phyloP scores from a whole-genome alignment of 2,797 vertebrate species.

The Xenops minutus region DNA sequence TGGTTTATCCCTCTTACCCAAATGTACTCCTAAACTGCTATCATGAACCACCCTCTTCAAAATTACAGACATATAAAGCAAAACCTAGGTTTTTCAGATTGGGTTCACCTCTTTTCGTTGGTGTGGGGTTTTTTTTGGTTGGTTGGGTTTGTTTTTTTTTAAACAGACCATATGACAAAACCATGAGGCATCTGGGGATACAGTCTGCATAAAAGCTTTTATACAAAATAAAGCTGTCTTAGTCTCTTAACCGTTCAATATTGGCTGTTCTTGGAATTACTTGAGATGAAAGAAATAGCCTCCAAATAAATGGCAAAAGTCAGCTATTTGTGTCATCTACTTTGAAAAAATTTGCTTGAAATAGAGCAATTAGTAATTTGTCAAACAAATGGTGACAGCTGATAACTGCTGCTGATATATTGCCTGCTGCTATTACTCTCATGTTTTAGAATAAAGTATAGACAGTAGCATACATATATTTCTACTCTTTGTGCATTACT shows the following conservation, averaged over 20 bases:
- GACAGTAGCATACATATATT: neutral
- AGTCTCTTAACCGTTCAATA: neutral
- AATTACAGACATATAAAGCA: neutral
- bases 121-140: neutral
- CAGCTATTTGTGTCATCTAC: neutral
- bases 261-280: neutral
- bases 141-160: neutral
- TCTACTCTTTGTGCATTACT: neutral
- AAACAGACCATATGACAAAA: neutral
- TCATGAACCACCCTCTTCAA: neutral
- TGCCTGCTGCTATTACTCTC: neutral
- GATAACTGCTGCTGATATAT: conserved; percentile 1
- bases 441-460: neutral
- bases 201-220: neutral
- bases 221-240: conserved; percentile 48
- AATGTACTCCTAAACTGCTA: neutral
- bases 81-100: neutral
- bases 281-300: neutral
- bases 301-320: conserved; percentile 26
- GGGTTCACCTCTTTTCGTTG: neutral
- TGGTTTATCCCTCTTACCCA: neutral
- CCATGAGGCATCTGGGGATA: neutral
- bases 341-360: conserved; percentile 24
- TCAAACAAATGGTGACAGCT: conserved; percentile 1
- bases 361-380: conserved; percentile 26